Base-by-base conservation (phyloP, 2,888 invertebrate genomes). In the Synanthedon vespiformis region DNA sequence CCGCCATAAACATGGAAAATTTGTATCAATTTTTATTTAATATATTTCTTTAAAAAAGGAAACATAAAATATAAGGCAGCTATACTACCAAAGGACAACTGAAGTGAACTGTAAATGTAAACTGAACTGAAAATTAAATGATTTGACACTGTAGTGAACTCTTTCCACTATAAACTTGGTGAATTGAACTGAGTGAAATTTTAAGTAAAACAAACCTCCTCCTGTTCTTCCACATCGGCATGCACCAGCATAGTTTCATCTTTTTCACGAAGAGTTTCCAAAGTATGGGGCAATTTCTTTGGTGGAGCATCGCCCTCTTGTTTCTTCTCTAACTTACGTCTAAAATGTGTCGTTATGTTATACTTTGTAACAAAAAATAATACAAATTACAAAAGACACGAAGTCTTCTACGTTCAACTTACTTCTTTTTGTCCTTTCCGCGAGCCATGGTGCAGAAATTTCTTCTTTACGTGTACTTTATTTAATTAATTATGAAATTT, bases 171-270 rank as follows among this genome's bases (percentile, higher is more conserved):
- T n/a, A n/a, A n/a, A n/a, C n/a, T n/a, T n/a, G n/a, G n/a, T n/a
- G n/a, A n/a, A n/a, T n/a, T n/a, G n/a, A n/a, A n/a, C n/a, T n/a
- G n/a, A n/a, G n/a, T n/a, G n/a, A n/a, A n/a, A n/a, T n/a, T n/a
- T n/a, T n/a, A n/a, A n/a, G n/a, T n/a, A n/a, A n/a, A n/a, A n/a
- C 82, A 80, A 58, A 94, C 82, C 74, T 94, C 92, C 64, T 92
- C 92, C 61, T 94, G 92, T 58, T 93, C 95, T 52, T 94, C 93
- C 2, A 91, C 91, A 54, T 95, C 93, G 12, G 91, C 82, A 68
- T 94, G 92, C 2, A 89, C 91, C 14, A 95, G 88, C 71, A 92
- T 92, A 0, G 99, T 99, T 71, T 95, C 96, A 90, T 99, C 99
- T 63, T 92, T 92, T 70, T 96, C 95, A 54, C 99, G 89, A 56